phyloP scores from a whole-genome alignment of 1,140 invertebrate species.

The Sitobion miscanthi region DNA sequence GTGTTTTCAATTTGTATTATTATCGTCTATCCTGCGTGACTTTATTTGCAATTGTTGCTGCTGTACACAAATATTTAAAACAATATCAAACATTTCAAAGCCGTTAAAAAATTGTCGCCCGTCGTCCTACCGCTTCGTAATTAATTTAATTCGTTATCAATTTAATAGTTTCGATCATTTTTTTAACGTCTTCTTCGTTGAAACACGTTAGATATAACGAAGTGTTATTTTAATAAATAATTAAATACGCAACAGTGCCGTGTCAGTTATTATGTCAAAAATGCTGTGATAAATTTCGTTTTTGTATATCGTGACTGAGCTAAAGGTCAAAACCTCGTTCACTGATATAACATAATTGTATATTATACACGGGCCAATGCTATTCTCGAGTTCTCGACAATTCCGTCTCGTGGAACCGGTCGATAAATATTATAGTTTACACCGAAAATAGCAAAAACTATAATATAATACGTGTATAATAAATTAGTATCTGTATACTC shows the following conservation, averaged over 20 bases:
- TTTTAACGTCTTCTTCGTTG: background rate
- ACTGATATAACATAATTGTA: conserved; percentile 6
- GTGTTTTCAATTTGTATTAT: background rate
- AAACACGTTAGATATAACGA: background rate
- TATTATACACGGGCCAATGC: background rate
- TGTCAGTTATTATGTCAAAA: conserved; percentile 28
- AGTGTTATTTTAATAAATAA: background rate
- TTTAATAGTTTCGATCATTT: background rate
- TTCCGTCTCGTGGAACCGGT: background rate
- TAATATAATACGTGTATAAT: background rate
- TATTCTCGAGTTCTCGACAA: background rate
- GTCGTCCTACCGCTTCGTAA: background rate
- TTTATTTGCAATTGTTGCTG: background rate
- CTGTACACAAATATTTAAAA: background rate
- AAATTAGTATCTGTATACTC: too few relatives aligned
- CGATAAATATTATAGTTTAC: background rate
- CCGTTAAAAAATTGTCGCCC: background rate
- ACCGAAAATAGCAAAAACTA: background rate
- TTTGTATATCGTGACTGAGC: background rate
- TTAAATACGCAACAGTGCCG: background rate
- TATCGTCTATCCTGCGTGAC: background rate
- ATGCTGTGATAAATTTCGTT: background rate
- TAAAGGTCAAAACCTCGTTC: background rate
- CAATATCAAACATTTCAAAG: background rate
- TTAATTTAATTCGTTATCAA: background rate